Base-by-base conservation (phyloP, 2,888 invertebrate genomes). In the Morpho helenor region DNA sequence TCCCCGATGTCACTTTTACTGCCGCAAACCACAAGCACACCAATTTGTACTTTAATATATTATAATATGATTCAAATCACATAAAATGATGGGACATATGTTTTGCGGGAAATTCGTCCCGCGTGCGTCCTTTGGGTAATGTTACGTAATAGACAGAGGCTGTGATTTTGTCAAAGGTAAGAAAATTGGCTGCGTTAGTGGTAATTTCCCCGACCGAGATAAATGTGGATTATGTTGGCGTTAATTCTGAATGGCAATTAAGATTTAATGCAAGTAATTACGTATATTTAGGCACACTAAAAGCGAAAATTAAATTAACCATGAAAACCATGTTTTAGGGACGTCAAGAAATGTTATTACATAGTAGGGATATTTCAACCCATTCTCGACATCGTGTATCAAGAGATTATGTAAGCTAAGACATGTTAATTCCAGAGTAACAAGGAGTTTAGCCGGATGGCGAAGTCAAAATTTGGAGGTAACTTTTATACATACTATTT, bases 81-180 rank as follows among this genome's bases (percentile, higher is more conserved):
- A 67, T 75, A 74, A 70, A 72, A 71, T 64, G 65, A 64, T 55
- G 53, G 53, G 66, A 72, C 71, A 77, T 72, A 73, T 79, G 78
- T 75, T 77, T 69, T 65, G 65, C 64, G 68, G 65, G 67, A 76
- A 86, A 87, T 88, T 84, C 87, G 71, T 70, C 69, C 72, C 81
- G 83, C 87, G 86, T 87, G 70, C 76, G 87, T 82, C 89, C 87
- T 87, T 80, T 82, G 88, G 87, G 89, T 86, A 84, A 89, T 87
- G 89, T 89, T 84, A 84, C 82, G 84, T 88, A 88, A 87, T 87
- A 85, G 82, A 84, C 80, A 79, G 74, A 77, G 79, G 75, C 71
- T 77, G 82, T 84, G 88, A 89, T 90, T 90, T 85, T 85, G 87
- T 89, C 88, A 90, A 89, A 90, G 89, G 89, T 89, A 89, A 87